Percentiles rank a stretch among this genome's conserved stretches.
These are phyloP conservation scores for Hetaerina americana DNA, from an alignment of 1,140 invertebrate genomes.

Conservation along the genomic window DNA sequence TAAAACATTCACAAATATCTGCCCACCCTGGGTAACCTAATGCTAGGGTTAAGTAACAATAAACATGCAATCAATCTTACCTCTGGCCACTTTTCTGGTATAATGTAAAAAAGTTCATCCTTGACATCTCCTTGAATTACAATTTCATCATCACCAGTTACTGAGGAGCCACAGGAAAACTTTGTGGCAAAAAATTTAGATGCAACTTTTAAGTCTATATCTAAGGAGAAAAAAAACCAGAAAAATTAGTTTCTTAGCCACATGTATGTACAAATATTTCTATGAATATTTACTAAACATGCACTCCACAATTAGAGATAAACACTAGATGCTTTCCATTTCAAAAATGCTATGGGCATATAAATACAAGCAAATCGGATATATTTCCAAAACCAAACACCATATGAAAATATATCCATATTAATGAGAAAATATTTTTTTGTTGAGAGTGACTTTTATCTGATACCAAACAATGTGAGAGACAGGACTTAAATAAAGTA, in stretches of 20 bases:
- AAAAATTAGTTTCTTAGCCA: not conserved
- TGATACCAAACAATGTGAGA: too few species aligned
- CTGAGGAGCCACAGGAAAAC: constrained; percentile 97
- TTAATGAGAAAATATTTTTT: too few species aligned
- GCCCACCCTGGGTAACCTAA: too few species aligned
- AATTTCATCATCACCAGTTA: constrained; percentile 97
- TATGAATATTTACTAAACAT: not conserved
- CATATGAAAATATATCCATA: too few species aligned
- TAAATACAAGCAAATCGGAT: too few species aligned
- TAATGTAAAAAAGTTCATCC: constrained; percentile 92
- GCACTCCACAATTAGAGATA: constrained; percentile 21
- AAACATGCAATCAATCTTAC: not conserved
- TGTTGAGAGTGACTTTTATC: too few species aligned
- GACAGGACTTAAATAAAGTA: too few species aligned
- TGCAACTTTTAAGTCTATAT: constrained; percentile 95
- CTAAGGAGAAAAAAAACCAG: constrained; percentile 43
- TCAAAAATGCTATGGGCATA: too few species aligned
- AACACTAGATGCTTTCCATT: too few species aligned
- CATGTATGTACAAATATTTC: not conserved
- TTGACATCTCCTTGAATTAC: constrained; percentile 98
- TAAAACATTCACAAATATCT: too few species aligned
- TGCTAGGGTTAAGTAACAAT: too few species aligned
- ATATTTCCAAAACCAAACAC: too few species aligned
- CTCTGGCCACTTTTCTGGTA: constrained; percentile 95
- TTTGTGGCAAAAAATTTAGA: constrained; percentile 95